Base-by-base conservation (phyloP, 2,113 vertebrate genomes). In the Maylandia zebra region DNA sequence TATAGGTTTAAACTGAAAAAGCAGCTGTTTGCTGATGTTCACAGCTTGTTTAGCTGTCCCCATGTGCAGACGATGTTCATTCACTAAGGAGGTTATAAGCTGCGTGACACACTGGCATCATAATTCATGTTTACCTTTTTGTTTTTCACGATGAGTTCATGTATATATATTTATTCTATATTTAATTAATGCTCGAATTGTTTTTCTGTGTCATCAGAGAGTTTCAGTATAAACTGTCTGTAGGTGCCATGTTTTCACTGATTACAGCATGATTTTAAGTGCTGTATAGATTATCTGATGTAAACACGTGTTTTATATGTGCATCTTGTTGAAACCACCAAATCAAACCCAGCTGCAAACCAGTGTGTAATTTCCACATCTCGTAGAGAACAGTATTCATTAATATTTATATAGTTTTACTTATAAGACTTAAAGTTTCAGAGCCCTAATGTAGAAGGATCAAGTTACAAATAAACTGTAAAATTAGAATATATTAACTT, bases 181-280 rank as follows among this genome's bases (percentile, higher is more conserved):
- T 59, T 59, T 59, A 0, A 32, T 59, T 59, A 59, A 4, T 6
- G 8, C 27, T 59, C 0, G 0, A 59, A 10, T 0, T 32, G 57
- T 10, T 59, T 32, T 59, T 59, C 56, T 32, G 56, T 59, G 57
- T 59, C 57, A 17, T 17, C 57, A 61, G 14, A 17, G 24, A 6
- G 56, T 59, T 59, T 59, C 56, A 59, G 27, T 2, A 32, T 59
- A 32, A 59, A 1, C 14, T 32, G 56, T 32, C 27, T 59, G 27
- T 17, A 4, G 56, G 56, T 59, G 56, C 56, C 56, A 32, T 0
- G 14, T 59, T 6, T 59, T 2, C 0, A 59, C 56, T 59, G 27
- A 59, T 59, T 10, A 59, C 56, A 59, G 56, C 27, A 59, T 32
- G 56, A 59, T 4, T 59, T 4, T 59, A 59, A 17, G 56, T 0